Base-by-base conservation (phyloP, 1,140 invertebrate species). In the Drosophila prosaltans region DNA sequence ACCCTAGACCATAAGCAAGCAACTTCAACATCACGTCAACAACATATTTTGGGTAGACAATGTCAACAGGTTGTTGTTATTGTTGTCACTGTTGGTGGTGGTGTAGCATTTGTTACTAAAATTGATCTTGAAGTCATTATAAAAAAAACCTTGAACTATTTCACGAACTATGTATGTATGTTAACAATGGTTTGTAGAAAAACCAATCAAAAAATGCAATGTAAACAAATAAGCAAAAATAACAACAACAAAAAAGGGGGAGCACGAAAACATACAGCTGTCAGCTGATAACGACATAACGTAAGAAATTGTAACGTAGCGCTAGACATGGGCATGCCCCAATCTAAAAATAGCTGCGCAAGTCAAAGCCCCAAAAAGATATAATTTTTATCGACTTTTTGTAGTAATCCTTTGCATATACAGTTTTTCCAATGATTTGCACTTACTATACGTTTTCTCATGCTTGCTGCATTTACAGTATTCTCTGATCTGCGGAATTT, bases 271-370 rank as follows among this genome's bases (percentile, higher is more conserved):
- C 28, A 30, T 62, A 45, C 83, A 86, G 83, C 83, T 86, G 83
- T 73, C 51, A 39, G 71, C 65, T 36, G 54, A 48, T 67, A 28
- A 62, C 69, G 59, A 57, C 62, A 66, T 65, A 62, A 43, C 32
- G 26, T 72, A 68, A 57, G 61, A 30, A 61, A 48, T 39, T 28
- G 3, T 28, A 28, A 51, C 21, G 30, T 32, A 39, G 48, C 78
- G 72, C 71, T 74, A 77, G 67, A 48, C 26, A 43, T 10, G 11
- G 57, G 57, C 59, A 75, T 86, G 78, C 84, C 83, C 69, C 83
- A 86, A 86, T 80, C 83, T 86, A 86, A 86, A 86, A 86, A 86
- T 86, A 86, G 85, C 76, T 86, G 83, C 83, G 84, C 83, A 75
- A 86, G 83, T 88, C 84, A 59, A 59, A 32, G 36, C 57, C 9